phyloP scores from a whole-genome alignment of 2,797 vertebrate species.

The Pagetopsis macropterus region DNA sequence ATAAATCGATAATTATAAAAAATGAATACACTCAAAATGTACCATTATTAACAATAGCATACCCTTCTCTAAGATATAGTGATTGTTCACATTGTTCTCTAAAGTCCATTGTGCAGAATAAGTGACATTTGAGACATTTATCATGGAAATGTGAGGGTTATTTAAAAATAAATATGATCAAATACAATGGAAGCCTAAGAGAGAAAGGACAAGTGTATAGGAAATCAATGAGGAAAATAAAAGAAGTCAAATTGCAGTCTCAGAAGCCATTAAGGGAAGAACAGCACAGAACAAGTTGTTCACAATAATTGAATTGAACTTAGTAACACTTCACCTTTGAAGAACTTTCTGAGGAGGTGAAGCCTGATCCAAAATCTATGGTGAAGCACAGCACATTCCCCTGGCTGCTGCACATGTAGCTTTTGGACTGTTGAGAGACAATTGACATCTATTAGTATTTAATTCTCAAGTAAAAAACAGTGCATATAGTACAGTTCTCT shows the following conservation, averaged over 20 bases:
- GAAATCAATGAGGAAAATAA: slow-evolving; percentile 4
- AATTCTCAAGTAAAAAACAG: not conserved
- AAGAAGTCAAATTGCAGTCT: slow-evolving; percentile 1
- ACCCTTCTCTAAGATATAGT: not conserved
- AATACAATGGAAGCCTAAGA: not conserved
- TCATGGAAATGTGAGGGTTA: not conserved
- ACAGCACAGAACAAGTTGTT: not conserved
- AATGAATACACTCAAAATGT: slow-evolving; percentile 6
- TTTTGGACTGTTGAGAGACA: slow-evolving; percentile 86
- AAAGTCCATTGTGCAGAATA: not conserved
- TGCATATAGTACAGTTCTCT: not conserved
- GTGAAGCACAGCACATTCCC: slow-evolving; percentile 89
- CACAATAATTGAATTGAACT: slow-evolving; percentile 1
- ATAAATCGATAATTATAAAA: not conserved
- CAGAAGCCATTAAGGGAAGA: not conserved
- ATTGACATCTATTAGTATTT: slow-evolving; percentile 14
- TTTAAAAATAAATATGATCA: slow-evolving; percentile 1
- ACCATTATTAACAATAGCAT: slow-evolving; percentile 1
- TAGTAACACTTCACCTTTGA: slow-evolving; percentile 86
- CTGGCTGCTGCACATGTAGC: slow-evolving; percentile 91
- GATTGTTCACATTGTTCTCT: not conserved
- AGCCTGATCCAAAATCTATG: slow-evolving; percentile 90
- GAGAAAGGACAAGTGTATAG: not conserved
- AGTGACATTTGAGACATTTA: not conserved
- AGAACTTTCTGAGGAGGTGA: slow-evolving; percentile 90